Percentiles rank a stretch among this genome's conserved stretches.
These are phyloP conservation scores for Hemichromis elongatus DNA, from an alignment of 2,113 vertebrate genomes.

Conservation along the genomic window DNA sequence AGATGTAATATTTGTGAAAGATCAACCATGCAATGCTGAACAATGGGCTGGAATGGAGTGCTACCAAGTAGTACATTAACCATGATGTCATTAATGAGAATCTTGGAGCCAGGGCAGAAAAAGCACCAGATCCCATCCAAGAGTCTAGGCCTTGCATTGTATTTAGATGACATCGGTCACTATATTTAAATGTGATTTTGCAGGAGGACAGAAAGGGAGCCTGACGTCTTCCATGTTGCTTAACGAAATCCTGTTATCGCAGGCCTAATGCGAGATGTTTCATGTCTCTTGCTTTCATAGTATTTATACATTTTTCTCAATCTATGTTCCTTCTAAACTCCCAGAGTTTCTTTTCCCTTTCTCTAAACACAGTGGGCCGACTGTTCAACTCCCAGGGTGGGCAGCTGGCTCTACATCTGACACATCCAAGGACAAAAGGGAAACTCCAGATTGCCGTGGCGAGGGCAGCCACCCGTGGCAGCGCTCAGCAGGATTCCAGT, in stretches of 20 bases:
- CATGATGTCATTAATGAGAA: conserved; percentile 36
- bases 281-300: background rate
- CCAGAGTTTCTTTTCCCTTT: background rate
- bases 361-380: background rate
- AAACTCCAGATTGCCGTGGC: conserved; percentile 53
- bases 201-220: background rate
- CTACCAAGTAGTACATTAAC: background rate
- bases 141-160: conserved; percentile 3
- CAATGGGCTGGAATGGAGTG: background rate
- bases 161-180: conserved; percentile 26
- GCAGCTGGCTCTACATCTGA: conserved; percentile 44
- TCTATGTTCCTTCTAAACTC: background rate
- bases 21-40: background rate
- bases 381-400: conserved; percentile 9
- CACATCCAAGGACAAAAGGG: conserved; percentile 33
- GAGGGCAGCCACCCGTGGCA: conserved; percentile 53
- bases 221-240: background rate
- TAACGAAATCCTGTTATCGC: background rate
- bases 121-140: background rate
- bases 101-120: conserved; percentile 25
- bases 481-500: conserved; percentile 18
- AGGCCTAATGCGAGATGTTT: background rate
- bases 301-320: background rate
- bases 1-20: background rate
- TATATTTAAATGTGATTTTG: conserved; percentile 35